Percentiles rank a stretch among this genome's conserved stretches.
Evolutionary conservation across 2,797 vertebrate genomes (phyloP).

Genomic region (Crenuchus spilurus): DNA sequence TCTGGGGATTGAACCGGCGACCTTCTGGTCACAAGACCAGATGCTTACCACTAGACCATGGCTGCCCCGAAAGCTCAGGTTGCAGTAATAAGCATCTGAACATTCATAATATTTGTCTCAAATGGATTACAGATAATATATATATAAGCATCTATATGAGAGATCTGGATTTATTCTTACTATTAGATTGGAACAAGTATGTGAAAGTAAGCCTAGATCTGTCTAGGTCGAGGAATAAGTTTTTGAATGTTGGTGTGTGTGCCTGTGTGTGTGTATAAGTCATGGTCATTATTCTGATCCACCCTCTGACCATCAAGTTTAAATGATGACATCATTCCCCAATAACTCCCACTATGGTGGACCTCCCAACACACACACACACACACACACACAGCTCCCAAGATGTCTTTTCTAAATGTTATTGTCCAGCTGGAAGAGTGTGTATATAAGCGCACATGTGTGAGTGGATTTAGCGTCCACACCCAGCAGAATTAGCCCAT

Average conservation of each 20-base stretch:
- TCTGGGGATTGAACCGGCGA: too few species aligned
- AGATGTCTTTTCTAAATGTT: background rate
- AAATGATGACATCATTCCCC: slow-evolving; percentile 46
- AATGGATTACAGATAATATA: too few species aligned
- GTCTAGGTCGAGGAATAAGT: too few species aligned
- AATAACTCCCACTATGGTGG: background rate
- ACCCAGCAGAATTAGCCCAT: background rate
- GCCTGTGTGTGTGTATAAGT: background rate
- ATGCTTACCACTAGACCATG: too few species aligned
- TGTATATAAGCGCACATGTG: background rate
- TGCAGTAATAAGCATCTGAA: too few species aligned
- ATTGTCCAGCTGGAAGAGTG: background rate
- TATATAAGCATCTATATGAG: too few species aligned
- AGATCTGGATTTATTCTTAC: too few species aligned
- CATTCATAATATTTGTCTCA: too few species aligned
- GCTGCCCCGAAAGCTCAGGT: too few species aligned
- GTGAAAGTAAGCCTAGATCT: background rate
- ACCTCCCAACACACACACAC: slow-evolving; percentile 5
- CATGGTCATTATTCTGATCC: background rate
- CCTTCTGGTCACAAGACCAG: too few species aligned
- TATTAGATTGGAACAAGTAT: too few species aligned
- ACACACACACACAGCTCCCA: background rate
- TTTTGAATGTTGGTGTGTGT: background rate
- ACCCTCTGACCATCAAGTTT: slow-evolving; percentile 39
- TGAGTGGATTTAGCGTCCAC: background rate